Conservation (phyloP, 1,140 invertebrate genomes). For the Cydia pomonella region DNA sequence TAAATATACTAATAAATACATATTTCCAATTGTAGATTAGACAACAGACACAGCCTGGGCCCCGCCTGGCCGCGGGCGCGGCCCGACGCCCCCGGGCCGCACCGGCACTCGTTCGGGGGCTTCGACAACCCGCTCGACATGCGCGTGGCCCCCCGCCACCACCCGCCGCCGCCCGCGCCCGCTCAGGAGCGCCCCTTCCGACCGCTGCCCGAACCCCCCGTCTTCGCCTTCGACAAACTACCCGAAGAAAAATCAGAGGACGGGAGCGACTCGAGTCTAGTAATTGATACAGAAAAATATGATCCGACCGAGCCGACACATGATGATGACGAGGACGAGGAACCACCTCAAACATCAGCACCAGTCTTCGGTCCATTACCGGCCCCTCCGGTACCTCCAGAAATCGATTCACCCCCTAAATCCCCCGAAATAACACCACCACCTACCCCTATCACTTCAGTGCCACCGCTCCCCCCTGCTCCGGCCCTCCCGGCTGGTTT, state of each 20-base stretch:
- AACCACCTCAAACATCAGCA: constrained; percentile 32
- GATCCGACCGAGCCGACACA: constrained; percentile 85
- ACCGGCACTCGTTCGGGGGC: neutral
- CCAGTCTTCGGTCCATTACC: constrained; percentile 27
- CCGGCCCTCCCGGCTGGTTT: constrained; percentile 37
- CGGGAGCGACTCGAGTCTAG: constrained; percentile 84
- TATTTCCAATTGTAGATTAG: neutral
- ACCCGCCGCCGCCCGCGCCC: constrained; percentile 17
- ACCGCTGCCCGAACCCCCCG: constrained; percentile 81
- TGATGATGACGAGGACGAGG: constrained; percentile 68
- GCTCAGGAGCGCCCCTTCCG: constrained; percentile 41
- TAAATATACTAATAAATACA: neutral
- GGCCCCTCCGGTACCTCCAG: neutral
- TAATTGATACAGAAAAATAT: constrained; percentile 84
- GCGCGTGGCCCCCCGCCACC: constrained; percentile 10
- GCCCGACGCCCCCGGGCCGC: constrained; percentile 2
- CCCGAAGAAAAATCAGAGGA: constrained; percentile 77
- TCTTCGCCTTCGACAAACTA: constrained; percentile 76
- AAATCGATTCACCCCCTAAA: constrained; percentile 33
- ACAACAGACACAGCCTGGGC: constrained; percentile 46
- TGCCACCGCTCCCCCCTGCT: constrained; percentile 3
- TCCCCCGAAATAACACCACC: constrained; percentile 31
- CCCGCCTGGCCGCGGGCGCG: constrained; percentile 42
- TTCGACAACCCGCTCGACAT: constrained; percentile 25
- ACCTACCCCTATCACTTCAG: constrained; percentile 33